Evolutionary conservation across 2,113 vertebrate genomes (phyloP), one percentile per base, ranked within the genome.

Genomic region (Perognathus longimembris): DNA sequence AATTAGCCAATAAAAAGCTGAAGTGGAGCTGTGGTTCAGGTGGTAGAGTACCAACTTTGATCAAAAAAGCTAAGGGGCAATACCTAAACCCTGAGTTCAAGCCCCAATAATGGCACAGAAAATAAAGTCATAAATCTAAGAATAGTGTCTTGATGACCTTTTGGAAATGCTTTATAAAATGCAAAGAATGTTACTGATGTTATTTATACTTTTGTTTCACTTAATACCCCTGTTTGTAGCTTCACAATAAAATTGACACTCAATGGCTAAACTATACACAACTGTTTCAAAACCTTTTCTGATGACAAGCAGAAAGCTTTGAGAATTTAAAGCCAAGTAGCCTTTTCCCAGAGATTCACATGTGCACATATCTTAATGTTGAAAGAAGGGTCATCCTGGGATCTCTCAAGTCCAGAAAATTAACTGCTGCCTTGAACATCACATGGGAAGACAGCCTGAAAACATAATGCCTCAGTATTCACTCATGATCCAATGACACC

Each of bases 121-220:
- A 45, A 45, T 45, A 45, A 45, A 71, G 21, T 66, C 45, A 64
- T 61, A 93, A 78, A 92, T 63, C 82, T 89, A 50, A 94, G 26
- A 79, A 92, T 61, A 59, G 36, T 15, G 8, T 75, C 45, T 92
- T 71, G 91, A 88, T 57, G 32, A 93, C 42, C n/a, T 40, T 82
- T 20, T 36, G 45, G 14, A 94, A 90, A 63, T 71, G 32, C 83
- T 92, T 75, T 80, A 75, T 64, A 75, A 92, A 88, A 85, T 57
- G 90, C 34, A 82, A 95, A 84, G n/a, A 74, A 76, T 78, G 59
- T 14, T n/a, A 64, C 61, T 79, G 59, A 85, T n/a, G 92, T 80
- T 36, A 73, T 36, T 71, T 59, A 69, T 86, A 36, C 75, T 93
- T 91, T 59, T 63, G 63, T 34, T 57, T 82, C 77, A 30, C 40